Evolutionary conservation across 2,113 vertebrate genomes (phyloP).

Genomic region (Ivindomyrus marchei): DNA sequence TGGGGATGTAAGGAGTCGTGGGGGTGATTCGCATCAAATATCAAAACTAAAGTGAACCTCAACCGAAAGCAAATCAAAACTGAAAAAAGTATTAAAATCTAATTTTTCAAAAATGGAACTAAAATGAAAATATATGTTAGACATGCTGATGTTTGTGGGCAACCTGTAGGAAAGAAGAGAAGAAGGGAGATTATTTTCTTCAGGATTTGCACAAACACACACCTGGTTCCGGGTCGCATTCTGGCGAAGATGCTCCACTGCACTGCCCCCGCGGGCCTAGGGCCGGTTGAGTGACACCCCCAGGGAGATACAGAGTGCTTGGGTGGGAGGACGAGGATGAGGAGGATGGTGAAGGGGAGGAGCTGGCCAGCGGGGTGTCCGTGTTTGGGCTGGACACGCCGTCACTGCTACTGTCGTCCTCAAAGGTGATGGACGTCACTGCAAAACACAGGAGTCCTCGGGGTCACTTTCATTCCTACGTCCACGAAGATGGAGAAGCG

Average conservation of each 20-base stretch:
- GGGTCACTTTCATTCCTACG: not conserved
- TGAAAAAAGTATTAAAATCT: not conserved
- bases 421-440: conserved; percentile 89
- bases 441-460: conserved; percentile 30
- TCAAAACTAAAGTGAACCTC: not conserved
- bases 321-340: conserved; percentile 44
- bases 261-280: conserved; percentile 89
- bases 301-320: conserved; percentile 64
- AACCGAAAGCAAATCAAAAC: not conserved
- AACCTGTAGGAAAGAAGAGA: conserved; percentile 27
- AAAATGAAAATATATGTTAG: not conserved
- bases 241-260: conserved; percentile 93
- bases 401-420: conserved; percentile 77
- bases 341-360: conserved; percentile 37
- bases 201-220: conserved; percentile 17
- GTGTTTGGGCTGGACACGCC: conserved; percentile 78
- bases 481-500: not conserved
- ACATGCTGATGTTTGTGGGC: not conserved
- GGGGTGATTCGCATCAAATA: not conserved
- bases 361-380: conserved; percentile 59
- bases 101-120: not conserved
- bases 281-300: conserved; percentile 58
- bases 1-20: no score
- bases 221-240: conserved; percentile 93
- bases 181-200: not conserved